Evolutionary conservation across 1,140 invertebrate genomes (phyloP).

Genomic region (Cotesia chilonis): DNA sequence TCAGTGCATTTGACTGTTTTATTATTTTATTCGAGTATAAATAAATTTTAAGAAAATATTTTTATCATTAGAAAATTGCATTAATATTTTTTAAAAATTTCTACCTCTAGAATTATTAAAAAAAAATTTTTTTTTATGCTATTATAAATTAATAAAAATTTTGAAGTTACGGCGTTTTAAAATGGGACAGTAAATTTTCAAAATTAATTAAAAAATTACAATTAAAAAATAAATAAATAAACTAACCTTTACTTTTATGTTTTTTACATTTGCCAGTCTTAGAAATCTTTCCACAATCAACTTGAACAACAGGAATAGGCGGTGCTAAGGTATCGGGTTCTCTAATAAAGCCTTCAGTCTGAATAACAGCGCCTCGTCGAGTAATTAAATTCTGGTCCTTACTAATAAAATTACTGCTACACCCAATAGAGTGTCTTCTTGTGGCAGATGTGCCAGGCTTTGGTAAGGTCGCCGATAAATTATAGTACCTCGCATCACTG

Average conservation of each 20-base stretch:
- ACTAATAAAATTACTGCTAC: constrained; percentile 54
- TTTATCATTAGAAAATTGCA: not conserved
- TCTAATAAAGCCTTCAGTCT: constrained; percentile 37
- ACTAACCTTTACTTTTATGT: constrained; percentile 49
- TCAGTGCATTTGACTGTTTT: no score
- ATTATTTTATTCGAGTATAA: no score
- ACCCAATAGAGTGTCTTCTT: constrained; percentile 68
- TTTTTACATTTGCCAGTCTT: constrained; percentile 43
- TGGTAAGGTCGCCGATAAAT: constrained; percentile 61
- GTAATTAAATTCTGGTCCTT: constrained; percentile 46
- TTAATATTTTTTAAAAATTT: no score
- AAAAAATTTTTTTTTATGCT: no score
- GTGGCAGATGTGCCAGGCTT: constrained; percentile 43
- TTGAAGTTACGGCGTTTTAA: no score
- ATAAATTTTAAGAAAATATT: no score
- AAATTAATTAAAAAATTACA: no score
- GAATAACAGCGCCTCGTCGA: constrained; percentile 35
- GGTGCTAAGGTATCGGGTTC: constrained; percentile 49
- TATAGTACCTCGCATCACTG: constrained; percentile 65
- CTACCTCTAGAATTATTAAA: no score
- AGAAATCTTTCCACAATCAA: constrained; percentile 37
- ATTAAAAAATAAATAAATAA: no score
- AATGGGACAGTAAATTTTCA: no score
- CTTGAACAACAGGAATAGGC: constrained; percentile 47
- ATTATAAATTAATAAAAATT: no score